Evolutionary conservation across 2,113 vertebrate genomes (phyloP).

Genomic region (Scatophagus argus): DNA sequence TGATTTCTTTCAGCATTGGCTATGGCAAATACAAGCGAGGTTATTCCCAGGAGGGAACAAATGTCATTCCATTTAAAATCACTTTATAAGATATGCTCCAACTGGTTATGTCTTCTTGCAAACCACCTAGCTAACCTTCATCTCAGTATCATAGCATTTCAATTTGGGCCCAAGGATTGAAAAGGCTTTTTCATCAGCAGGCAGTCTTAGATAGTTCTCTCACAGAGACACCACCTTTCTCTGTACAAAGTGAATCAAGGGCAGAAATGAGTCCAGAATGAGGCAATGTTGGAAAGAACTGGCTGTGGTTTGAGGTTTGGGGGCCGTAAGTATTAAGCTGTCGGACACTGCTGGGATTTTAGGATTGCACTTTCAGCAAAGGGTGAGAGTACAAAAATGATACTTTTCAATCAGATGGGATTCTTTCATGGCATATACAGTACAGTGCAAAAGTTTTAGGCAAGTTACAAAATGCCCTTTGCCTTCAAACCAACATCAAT

Average conservation of each 20-base stretch:
- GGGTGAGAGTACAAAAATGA: conserved; percentile 7
- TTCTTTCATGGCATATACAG: background rate
- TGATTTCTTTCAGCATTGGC: conserved; percentile 35
- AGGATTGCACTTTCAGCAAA: conserved; percentile 23
- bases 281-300: conserved; percentile 34
- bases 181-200: conserved; percentile 63
- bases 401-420: conserved; percentile 20
- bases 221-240: conserved; percentile 31
- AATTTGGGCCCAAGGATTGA: conserved; percentile 59
- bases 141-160: conserved; percentile 63
- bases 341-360: conserved; percentile 4
- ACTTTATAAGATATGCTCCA: conserved; percentile 47
- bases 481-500: no score
- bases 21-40: conserved; percentile 35
- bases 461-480: no score
- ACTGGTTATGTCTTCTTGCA: conserved; percentile 41
- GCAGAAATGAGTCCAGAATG: conserved; percentile 51
- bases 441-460: no score
- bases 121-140: conserved; percentile 53
- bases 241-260: conserved; percentile 36
- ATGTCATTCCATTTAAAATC: conserved; percentile 65
- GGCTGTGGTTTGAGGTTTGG: conserved; percentile 18
- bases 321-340: conserved; percentile 7
- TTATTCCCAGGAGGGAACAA: conserved; percentile 25
- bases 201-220: conserved; percentile 41